These are phyloP conservation scores for Hypena proboscidalis DNA, from an alignment of 2,888 invertebrate genomes.

Conservation along the genomic window DNA sequence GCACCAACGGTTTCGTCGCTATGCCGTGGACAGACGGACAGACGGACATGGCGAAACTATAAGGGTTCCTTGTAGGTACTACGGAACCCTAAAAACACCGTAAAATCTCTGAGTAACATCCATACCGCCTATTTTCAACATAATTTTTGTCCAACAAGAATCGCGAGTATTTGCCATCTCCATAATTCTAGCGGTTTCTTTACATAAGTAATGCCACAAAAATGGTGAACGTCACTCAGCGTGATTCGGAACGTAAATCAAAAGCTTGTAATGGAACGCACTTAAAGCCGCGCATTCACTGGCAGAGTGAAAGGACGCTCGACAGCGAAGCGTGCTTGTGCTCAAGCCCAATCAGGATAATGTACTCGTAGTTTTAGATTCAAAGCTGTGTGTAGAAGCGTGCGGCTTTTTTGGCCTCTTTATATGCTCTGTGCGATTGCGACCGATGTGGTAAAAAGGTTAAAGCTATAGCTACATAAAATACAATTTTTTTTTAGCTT, in stretches of 20 bases:
- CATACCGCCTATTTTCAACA: background rate
- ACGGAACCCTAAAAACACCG: too few species aligned
- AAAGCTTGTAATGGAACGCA: constrained; percentile 40
- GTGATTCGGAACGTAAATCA: constrained; percentile 51
- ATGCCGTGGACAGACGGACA: too few species aligned
- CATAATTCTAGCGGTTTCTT: constrained; percentile 4
- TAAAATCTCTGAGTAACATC: background rate
- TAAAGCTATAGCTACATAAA: too few species aligned
- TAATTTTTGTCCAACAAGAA: constrained; percentile 1
- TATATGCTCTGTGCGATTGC: too few species aligned
- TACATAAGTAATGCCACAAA: constrained; percentile 29
- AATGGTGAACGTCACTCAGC: constrained; percentile 42
- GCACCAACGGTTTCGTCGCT: too few species aligned
- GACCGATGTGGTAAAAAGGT: too few species aligned
- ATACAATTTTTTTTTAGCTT: too few species aligned
- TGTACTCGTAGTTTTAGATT: constrained; percentile 11
- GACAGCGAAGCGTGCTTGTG: constrained; percentile 13
- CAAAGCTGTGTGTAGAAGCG: background rate
- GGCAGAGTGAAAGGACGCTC: constrained; percentile 32
- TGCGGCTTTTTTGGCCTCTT: too few species aligned
- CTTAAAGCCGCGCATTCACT: constrained; percentile 24
- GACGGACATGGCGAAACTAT: too few species aligned
- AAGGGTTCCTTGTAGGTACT: too few species aligned
- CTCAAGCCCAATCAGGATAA: constrained; percentile 21
- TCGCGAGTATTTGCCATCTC: constrained; percentile 1